Percentiles rank a stretch among this genome's conserved stretches.
These are phyloP conservation scores for Drosophila meridionalis DNA, from an alignment of 2,888 invertebrate species.

Conservation along the genomic window DNA sequence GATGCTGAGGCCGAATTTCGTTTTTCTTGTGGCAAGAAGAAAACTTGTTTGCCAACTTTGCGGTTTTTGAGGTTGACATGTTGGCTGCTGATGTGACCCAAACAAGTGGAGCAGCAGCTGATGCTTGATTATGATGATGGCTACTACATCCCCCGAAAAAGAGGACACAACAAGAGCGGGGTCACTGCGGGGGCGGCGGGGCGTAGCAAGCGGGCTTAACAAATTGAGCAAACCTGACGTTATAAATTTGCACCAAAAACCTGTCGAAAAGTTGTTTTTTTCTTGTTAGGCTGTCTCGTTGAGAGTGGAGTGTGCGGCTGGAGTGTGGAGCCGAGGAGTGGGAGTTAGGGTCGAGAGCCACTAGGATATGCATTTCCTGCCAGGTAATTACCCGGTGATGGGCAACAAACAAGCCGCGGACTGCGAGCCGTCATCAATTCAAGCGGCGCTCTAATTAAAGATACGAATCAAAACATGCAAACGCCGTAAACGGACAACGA, in stretches of 20 bases:
- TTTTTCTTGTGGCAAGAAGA: constrained; percentile 40
- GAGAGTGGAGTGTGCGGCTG: neutral
- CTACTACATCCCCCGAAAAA: constrained; percentile 5
- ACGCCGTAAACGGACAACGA: constrained; percentile 70
- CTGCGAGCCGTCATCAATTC: constrained; percentile 74
- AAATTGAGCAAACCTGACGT: constrained; percentile 58
- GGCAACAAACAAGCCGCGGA: constrained; percentile 77
- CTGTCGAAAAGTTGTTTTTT: constrained; percentile 24
- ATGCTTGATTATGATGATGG: constrained; percentile 71
- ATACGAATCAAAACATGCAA: constrained; percentile 76
- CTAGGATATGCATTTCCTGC: constrained; percentile 78
- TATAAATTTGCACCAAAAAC: constrained; percentile 63
- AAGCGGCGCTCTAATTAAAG: constrained; percentile 74
- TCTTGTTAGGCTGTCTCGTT: constrained; percentile 8
- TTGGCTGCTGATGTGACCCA: constrained; percentile 78
- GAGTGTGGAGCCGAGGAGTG: neutral
- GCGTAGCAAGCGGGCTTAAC: constrained; percentile 23
- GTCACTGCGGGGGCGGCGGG: neutral
- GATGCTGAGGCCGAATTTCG: constrained; percentile 64
- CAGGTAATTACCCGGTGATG: constrained; percentile 77
- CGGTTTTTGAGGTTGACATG: constrained; percentile 81
- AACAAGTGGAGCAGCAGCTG: constrained; percentile 71
- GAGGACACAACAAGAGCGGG: neutral
- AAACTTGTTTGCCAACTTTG: constrained; percentile 80
- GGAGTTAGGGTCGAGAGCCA: too few relatives aligned